A percentile compares a stretch with the other conserved stretches of the same genome.
Evolutionary conservation across 2,113 vertebrate genomes (phyloP).

Genomic region (Lamprotornis superbus): DNA sequence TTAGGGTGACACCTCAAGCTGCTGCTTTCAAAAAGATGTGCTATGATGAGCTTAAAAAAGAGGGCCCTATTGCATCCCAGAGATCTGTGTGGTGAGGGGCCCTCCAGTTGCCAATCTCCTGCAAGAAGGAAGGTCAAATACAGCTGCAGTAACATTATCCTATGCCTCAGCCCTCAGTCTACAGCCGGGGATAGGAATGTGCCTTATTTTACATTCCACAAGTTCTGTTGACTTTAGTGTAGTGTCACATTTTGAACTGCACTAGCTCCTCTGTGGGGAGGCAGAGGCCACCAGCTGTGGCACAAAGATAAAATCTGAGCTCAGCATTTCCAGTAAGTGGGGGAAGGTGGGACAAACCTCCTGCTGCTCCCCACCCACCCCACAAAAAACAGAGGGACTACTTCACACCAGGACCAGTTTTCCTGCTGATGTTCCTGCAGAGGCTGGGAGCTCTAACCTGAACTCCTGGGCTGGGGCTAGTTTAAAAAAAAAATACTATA

Average conservation of each 20-base stretch:
- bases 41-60: constrained; percentile 35
- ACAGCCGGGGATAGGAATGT: not conserved
- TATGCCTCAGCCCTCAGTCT: not conserved
- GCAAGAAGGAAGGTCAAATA: constrained; percentile 39
- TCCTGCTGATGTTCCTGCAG: not conserved
- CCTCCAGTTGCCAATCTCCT: not conserved
- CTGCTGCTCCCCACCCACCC: not conserved
- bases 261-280: not conserved
- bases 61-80: constrained; percentile 40
- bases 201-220: not conserved
- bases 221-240: not conserved
- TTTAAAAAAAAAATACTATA: not conserved
- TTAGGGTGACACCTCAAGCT: constrained; percentile 35
- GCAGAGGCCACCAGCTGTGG: not conserved
- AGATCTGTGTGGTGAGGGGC: constrained; percentile 11
- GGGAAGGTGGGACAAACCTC: not conserved
- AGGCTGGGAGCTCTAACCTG: not conserved
- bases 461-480: not conserved
- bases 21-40: constrained; percentile 32
- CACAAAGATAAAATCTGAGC: not conserved
- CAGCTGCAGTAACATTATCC: constrained; percentile 53
- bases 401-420: not conserved
- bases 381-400: not conserved
- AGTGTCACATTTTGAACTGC: not conserved
- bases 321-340: accelerated